Conservation (phyloP, 2,113 vertebrate genomes). For the Triplophysa siluroides region DNA sequence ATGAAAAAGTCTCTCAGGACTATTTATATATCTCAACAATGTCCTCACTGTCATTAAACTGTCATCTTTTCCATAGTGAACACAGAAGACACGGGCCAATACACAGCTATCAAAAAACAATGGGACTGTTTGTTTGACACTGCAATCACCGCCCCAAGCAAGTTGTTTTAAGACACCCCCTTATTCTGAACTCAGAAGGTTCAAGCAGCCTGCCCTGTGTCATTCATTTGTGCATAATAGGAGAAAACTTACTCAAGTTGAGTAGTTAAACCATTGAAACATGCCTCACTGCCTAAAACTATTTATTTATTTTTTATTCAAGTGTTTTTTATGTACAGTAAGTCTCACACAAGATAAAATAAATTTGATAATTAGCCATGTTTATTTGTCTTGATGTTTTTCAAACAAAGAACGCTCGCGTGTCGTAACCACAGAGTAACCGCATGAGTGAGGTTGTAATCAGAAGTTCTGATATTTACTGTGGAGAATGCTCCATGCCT, state of each 20-base stretch:
- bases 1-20: neutral
- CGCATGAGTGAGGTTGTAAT: slow-evolving; percentile 35
- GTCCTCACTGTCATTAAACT: neutral
- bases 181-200: slow-evolving; percentile 58
- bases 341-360: neutral
- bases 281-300: neutral
- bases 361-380: neutral
- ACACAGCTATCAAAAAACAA: slow-evolving; percentile 62
- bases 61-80: slow-evolving; percentile 60
- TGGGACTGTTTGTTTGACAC: slow-evolving; percentile 62
- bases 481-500: slow-evolving; percentile 49
- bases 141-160: slow-evolving; percentile 57
- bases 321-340: too few relatives aligned
- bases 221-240: slow-evolving; percentile 57
- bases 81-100: slow-evolving; percentile 48
- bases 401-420: neutral
- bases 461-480: slow-evolving; percentile 54
- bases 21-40: slow-evolving; percentile 47
- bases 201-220: slow-evolving; percentile 56
- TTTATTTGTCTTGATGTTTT: slow-evolving; percentile 1
- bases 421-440: slow-evolving; percentile 16
- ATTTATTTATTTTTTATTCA: too few relatives aligned
- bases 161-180: slow-evolving; percentile 70
- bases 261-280: slow-evolving; percentile 14
- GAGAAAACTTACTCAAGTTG: slow-evolving; percentile 48